Evolutionary conservation across 2,797 vertebrate genomes (phyloP), one percentile per base, ranked within the genome.

Genomic region (Pseudochaenichthys georgianus): DNA sequence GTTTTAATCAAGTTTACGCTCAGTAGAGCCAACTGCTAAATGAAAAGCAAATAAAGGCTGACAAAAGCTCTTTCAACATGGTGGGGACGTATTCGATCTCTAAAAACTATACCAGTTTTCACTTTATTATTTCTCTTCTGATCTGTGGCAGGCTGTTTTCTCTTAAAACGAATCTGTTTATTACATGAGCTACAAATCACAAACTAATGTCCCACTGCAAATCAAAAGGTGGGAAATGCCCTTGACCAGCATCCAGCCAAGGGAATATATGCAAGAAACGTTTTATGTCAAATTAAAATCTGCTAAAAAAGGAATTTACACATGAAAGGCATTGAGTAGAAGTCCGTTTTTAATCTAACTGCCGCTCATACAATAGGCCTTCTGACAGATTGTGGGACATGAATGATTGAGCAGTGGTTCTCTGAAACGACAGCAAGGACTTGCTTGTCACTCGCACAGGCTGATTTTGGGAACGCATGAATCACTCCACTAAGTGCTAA

Each of bases 401-500:
- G 88, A 92, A 88, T 88, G 90, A 90, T 55, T 84, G 84, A 85
- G 68, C 88, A 83, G 70, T 38, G 80, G 57, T 59, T 88, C 69
- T 82, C 70, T 75, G 81, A 84, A 73, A 88, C 84, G 80, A 86
- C 76, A 71, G 82, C 70, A 21, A 80, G 86, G 78, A 87, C 90
- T 80, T 38, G 83, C 81, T 73, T 89, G 92, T 89, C 91, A 93
- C 78, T 87, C 63, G 52, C 54, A 68, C 75, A 47, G 80, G 67
- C 78, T 76, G 87, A 82, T 89, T 78, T 42, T 67, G 52, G 79
- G 71, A 79, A 87, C 21, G 80, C 88, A 77, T 84, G 89, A 92
- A 83, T 92, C 87, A 86, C 89, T 82, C 75, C 84, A 51, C 82
- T 87, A 75, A 90, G 88, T 85, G 88, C 87, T 83, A 80, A 93